phyloP scores from a whole-genome alignment of 2,797 vertebrate genomes.

The Chanos chanos region DNA sequence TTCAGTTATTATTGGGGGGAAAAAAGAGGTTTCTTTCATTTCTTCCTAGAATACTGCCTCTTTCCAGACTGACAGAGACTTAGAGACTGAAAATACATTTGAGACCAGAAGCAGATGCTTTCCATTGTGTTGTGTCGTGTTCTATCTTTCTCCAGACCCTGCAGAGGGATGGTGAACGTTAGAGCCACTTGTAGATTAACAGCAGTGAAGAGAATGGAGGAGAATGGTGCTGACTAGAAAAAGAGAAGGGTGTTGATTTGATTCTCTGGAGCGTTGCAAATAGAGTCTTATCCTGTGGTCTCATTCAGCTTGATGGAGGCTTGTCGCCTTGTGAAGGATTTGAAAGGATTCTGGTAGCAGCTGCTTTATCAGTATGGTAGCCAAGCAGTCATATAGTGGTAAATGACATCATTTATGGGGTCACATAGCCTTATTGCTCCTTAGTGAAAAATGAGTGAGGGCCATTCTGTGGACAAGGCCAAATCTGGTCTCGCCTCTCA shows the following conservation, averaged over 20 bases:
- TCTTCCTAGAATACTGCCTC: conserved; percentile 33
- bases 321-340: too few relatives aligned
- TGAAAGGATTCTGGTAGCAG: too few relatives aligned
- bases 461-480: too few relatives aligned
- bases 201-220: background rate
- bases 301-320: too few relatives aligned
- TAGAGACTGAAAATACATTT: background rate
- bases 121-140: background rate
- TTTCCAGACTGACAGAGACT: background rate
- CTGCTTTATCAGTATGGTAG: too few relatives aligned
- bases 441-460: too few relatives aligned
- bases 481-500: too few relatives aligned
- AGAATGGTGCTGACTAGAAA: background rate
- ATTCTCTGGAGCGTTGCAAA: background rate
- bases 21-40: conserved; percentile 28
- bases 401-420: too few relatives aligned
- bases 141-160: background rate
- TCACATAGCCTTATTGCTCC: too few relatives aligned
- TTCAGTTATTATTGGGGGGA: conserved; percentile 34
- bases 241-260: background rate
- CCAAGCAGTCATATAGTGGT: too few relatives aligned
- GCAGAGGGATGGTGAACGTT: too few relatives aligned
- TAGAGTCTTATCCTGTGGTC: too few relatives aligned
- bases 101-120: background rate
- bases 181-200: background rate